A percentile compares a stretch with the other conserved stretches of the same genome.
Conservation (phyloP, 2,113 vertebrate species). For the Quiscalus mexicanus region DNA sequence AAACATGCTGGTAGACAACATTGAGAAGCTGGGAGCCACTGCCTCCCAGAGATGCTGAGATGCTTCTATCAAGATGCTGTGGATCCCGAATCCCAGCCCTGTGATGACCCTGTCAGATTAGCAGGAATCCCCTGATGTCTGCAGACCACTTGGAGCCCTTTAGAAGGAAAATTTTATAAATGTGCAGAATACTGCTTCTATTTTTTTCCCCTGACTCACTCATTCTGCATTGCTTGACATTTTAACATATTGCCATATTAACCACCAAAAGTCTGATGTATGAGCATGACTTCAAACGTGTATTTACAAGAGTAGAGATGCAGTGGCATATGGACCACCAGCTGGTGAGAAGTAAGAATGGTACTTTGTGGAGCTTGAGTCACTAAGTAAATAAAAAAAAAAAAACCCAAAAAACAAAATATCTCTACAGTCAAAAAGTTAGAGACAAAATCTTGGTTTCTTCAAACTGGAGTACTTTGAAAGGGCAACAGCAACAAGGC, state of each 20-base stretch:
- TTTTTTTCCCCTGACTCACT: neutral
- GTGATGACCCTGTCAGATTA: neutral
- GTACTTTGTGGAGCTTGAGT: slow-evolving; percentile 41
- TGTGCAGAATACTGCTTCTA: neutral
- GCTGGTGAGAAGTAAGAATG: slow-evolving; percentile 46
- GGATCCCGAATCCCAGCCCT: neutral
- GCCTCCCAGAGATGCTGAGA: neutral
- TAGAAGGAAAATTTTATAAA: neutral
- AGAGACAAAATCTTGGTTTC: neutral
- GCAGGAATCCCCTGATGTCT: neutral
- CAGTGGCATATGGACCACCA: slow-evolving; percentile 33
- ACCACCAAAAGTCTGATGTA: slow-evolving; percentile 42
- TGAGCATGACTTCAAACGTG: slow-evolving; percentile 38
- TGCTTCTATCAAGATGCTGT: neutral
- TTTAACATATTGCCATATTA: slow-evolving; percentile 59
- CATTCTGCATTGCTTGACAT: slow-evolving; percentile 38
- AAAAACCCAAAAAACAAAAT: neutral
- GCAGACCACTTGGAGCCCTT: neutral
- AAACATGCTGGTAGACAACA: slow-evolving; percentile 23
- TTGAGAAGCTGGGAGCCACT: neutral
- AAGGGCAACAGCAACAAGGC: neutral
- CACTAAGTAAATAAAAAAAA: neutral
- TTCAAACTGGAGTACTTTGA: neutral
- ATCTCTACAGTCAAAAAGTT: neutral
- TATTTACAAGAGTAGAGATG: slow-evolving; percentile 43